Conservation (phyloP, 2,113 vertebrate genomes). For the Amphilophus citrinellus region DNA sequence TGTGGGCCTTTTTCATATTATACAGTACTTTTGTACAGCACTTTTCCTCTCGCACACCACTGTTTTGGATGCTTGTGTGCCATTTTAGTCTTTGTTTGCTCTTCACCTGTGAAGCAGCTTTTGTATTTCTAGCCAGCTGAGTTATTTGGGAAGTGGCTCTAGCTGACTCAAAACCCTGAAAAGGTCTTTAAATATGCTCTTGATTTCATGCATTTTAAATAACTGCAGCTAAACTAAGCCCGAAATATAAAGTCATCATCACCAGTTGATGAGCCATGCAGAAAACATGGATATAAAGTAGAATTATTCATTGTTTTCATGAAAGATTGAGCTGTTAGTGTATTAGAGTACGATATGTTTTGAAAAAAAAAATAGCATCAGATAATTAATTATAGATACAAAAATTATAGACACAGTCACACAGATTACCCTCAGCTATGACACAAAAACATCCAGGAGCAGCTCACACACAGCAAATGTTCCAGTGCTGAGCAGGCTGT, state of each 20-base stretch:
- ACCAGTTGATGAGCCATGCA: neutral
- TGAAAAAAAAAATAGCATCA: neutral
- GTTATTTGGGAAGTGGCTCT: neutral
- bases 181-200: neutral
- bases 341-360: neutral
- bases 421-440: too few species aligned
- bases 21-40: neutral
- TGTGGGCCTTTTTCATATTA: neutral
- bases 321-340: neutral
- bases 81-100: neutral
- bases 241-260: neutral
- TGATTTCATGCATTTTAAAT: neutral
- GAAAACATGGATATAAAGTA: neutral
- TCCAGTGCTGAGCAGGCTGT: too few species aligned
- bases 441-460: too few species aligned
- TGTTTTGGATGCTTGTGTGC: neutral
- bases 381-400: neutral
- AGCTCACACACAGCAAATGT: neutral
- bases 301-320: neutral
- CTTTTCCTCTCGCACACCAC: neutral
- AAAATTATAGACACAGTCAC: neutral
- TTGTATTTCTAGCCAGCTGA: neutral
- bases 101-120: neutral
- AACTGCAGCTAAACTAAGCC: neutral
- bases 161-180: neutral